These are phyloP conservation scores for Mionectes olivaceus DNA, from an alignment of 2,797 vertebrate genomes.

Conservation along the genomic window DNA sequence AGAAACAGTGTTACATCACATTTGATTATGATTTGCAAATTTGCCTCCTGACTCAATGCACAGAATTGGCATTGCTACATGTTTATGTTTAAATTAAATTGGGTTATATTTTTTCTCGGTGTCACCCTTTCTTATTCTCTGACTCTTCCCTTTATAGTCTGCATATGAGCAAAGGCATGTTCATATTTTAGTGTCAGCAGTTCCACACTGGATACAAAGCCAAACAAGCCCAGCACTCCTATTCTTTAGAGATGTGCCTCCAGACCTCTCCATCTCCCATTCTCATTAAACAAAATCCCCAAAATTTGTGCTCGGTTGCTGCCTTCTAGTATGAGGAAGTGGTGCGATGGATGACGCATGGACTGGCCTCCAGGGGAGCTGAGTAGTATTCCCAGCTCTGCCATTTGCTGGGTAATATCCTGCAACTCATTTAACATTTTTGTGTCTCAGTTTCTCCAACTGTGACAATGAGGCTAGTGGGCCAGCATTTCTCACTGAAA, in stretches of 20 bases:
- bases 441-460: constrained; percentile 47
- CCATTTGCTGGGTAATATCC: constrained; percentile 44
- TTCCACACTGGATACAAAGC: not conserved
- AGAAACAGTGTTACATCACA: not conserved
- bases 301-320: constrained; percentile 27
- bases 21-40: constrained; percentile 21
- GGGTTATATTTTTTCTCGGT: not conserved
- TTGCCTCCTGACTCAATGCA: not conserved
- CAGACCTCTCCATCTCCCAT: constrained; percentile 23
- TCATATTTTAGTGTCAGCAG: not conserved
- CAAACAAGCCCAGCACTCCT: constrained; percentile 3
- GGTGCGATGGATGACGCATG: not conserved
- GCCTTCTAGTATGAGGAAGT: constrained; percentile 38
- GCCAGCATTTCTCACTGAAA: constrained; percentile 8
- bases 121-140: not conserved
- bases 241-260: constrained; percentile 17
- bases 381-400: constrained; percentile 32
- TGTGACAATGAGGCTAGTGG: constrained; percentile 20
- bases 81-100: constrained; percentile 9
- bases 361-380: constrained; percentile 23
- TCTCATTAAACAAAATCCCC: constrained; percentile 48
- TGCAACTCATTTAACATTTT: constrained; percentile 5
- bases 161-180: not conserved
- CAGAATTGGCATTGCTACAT: not conserved
- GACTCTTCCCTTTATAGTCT: not conserved